Percentiles rank a stretch among this genome's conserved stretches.
Conservation (phyloP, 1,140 invertebrate genomes). For the Pseudomyrmex pallidus region DNA sequence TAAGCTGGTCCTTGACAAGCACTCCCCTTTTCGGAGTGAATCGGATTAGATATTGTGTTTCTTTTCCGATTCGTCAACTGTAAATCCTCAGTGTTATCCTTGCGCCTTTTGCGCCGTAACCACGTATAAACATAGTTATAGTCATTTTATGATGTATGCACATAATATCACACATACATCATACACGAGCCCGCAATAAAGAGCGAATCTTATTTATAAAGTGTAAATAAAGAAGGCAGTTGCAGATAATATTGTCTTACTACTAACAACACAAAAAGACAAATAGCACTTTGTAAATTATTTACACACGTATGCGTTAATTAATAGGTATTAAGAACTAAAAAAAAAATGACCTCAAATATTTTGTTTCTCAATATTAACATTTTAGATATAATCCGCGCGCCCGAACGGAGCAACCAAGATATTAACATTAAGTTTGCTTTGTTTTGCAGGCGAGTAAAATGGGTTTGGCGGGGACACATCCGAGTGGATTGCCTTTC, state of each 20-base stretch:
- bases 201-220: not conserved
- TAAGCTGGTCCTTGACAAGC: conserved; percentile 64
- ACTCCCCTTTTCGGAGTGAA: conserved; percentile 61
- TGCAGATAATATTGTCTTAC: not conserved
- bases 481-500: conserved; percentile 91
- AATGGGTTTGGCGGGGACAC: conserved; percentile 91
- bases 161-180: not conserved
- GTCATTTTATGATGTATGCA: not conserved
- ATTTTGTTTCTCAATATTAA: not conserved
- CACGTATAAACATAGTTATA: not conserved
- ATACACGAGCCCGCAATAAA: not conserved
- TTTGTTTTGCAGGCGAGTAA: conserved; percentile 94
- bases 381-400: not conserved
- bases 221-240: conserved; percentile 1
- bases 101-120: conserved; percentile 7
- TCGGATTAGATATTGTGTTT: conserved; percentile 70
- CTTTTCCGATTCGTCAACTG: conserved; percentile 47
- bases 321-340: not conserved
- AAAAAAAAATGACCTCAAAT: too few relatives aligned
- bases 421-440: not conserved
- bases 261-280: not conserved
- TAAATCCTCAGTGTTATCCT: conserved; percentile 41
- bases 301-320: not conserved
- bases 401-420: not conserved
- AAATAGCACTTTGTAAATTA: not conserved